phyloP scores from a whole-genome alignment of 2,888 invertebrate species.

The Calameuta idolon region DNA sequence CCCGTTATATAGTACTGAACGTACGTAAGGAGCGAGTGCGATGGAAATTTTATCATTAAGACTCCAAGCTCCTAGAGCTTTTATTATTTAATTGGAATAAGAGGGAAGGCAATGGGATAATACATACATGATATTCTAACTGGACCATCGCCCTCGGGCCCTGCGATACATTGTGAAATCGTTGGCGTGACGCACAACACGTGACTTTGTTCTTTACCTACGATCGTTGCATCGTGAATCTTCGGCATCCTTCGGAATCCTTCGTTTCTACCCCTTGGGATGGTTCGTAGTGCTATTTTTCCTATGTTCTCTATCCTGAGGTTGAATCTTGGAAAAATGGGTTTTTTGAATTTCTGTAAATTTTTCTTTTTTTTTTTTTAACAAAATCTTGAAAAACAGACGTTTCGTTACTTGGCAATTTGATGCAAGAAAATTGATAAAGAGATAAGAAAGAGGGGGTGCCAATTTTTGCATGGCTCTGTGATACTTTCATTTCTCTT shows the following conservation, averaged over 20 bases:
- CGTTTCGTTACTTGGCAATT: neutral
- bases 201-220: conserved; percentile 38
- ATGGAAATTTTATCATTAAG: neutral
- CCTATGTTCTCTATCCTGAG: neutral
- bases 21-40: neutral
- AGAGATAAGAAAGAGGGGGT: neutral
- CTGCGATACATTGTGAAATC: conserved; percentile 50
- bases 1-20: conserved; percentile 20
- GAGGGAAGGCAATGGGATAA: neutral
- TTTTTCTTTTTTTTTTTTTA: too few species aligned
- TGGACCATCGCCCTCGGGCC: conserved; percentile 26
- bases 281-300: neutral
- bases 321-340: neutral
- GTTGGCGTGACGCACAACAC: conserved; percentile 56
- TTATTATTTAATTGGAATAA: neutral
- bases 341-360: neutral
- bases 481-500: neutral
- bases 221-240: neutral
- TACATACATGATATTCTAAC: neutral
- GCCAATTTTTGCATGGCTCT: neutral
- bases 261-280: neutral
- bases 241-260: neutral
- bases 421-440: neutral
- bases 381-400: too few species aligned
- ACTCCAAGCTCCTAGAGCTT: neutral